Evolutionary conservation across 2,888 invertebrate genomes (phyloP), one percentile per base, ranked within the genome.

Genomic region (Tetranychus truncatus): DNA sequence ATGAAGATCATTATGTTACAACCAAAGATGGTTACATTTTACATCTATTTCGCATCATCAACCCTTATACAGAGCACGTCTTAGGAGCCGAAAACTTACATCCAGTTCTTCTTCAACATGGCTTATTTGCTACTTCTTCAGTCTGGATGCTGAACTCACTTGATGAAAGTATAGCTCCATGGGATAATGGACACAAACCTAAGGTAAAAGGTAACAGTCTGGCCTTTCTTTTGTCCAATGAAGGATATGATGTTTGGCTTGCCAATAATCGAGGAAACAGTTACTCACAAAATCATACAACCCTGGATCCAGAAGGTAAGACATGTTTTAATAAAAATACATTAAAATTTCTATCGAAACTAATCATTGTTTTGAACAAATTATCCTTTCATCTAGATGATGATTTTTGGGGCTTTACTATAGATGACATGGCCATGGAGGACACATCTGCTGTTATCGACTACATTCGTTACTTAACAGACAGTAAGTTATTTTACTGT

Each of bases 21-120:
- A 74, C 74, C n/a, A 45, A 24, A 11, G 74, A 74, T 21, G 74
- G 74, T 0, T 71, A 72, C 72, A n/a, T 65, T 11, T n/a, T 74
- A 11, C n/a, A n/a, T 34, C 24, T 74, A 15, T 45, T 44, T 45
- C 46, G 74, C 0, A n/a, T 74, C 0, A 45, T 71, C 9, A 24
- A 69, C 34, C 44, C n/a, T n/a, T 55, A 15, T 15, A 8, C 55
- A 15, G 11, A 55, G 7, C 0, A 9, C 6, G 15, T 2, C 15
- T 55, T 55, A 55, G 55, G 55, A 55, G 15, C 9, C 7, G 15
- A 55, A 6, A 55, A 55, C 7, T 55, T 55, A 55, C 55, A 55
- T 55, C 55, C 55, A 9, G 55, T 55, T 6, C 15, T 55, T 15
- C 55, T 55, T 69, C 15, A 24, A 9, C 69, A 69, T 24, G 69